Evolutionary conservation across 2,797 vertebrate genomes (phyloP), one percentile per base, ranked within the genome.

Genomic region (Neopelma chrysocephalum): DNA sequence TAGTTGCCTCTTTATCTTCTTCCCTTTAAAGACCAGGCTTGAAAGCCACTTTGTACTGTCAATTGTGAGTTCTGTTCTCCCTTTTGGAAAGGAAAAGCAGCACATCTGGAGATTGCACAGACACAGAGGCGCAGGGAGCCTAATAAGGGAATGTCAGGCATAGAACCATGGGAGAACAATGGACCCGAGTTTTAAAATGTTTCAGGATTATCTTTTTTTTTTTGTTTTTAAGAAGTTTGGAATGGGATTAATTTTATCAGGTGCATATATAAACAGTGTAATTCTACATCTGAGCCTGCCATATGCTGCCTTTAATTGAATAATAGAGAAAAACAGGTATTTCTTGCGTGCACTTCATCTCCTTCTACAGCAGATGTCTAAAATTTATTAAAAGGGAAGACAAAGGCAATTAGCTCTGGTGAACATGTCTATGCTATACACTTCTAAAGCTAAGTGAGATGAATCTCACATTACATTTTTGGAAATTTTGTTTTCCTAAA

Each of bases 31-130:
- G 27, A 38, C 7, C 11, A 83, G 20, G 4, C 31, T 83, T 57
- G 15, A 76, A 71, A 62, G 19, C 58, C 34, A 53, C 12, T 48
- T 36, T 48, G 38, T 23, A 26, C 12, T 53, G 26, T 38, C 42
- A n/a, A 0, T 43, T 54, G 3, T 32, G 20, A 50, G 6, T 53
- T 27, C 16, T 22, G 1, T 31, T 82, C 15, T 84, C 15, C 14
- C 22, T 23, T 76, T 53, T 56, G 29, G 31, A 79, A 56, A 80
- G 45, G 9, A 29, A 31, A 79, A 69, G 14, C 11, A 25, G 9
- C 0, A 0, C 21, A 53, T 36, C n/a, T 4, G 6, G 29, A 76
- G 20, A 50, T 10, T 56, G 20, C 14, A 60, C 3, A 72, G 23
- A 36, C 36, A 32, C 15, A 70, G 18, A 42, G 65, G 22, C 70